These are phyloP conservation scores for Embidobia sp. DNA, from an alignment of 2,888 invertebrate species.

Conservation along the genomic window DNA sequence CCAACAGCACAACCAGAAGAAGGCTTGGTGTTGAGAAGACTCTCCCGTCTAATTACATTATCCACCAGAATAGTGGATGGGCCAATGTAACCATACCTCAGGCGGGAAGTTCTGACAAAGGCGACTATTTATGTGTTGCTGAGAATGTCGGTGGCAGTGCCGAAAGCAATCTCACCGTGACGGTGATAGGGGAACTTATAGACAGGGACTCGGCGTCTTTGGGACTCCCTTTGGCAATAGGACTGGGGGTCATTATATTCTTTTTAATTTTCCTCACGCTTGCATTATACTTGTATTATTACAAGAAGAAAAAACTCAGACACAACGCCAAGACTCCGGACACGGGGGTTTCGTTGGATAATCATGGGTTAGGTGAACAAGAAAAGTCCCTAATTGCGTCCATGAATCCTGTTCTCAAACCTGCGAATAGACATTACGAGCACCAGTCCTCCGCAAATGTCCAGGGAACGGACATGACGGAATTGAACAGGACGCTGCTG, in stretches of 20 bases:
- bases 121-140: constrained; percentile 90
- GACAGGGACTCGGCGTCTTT: constrained; percentile 72
- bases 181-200: constrained; percentile 80
- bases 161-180: constrained; percentile 88
- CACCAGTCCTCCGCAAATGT: constrained; percentile 87
- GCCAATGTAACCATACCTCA: constrained; percentile 86
- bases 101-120: constrained; percentile 85
- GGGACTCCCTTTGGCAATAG: constrained; percentile 81
- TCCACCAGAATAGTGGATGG: constrained; percentile 76
- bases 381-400: constrained; percentile 92
- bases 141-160: constrained; percentile 91
- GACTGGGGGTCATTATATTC: constrained; percentile 82
- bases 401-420: constrained; percentile 92
- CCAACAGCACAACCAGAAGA: constrained; percentile 71
- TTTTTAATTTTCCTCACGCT: constrained; percentile 82
- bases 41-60: constrained; percentile 78
- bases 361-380: constrained; percentile 90
- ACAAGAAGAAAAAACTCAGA: constrained; percentile 82
- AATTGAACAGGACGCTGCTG: constrained; percentile 90
- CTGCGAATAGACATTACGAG: constrained; percentile 89
- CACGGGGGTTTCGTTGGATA: constrained; percentile 88
- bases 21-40: constrained; percentile 77
- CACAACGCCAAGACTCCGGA: constrained; percentile 83
- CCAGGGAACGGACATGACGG: constrained; percentile 91
- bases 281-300: constrained; percentile 84